phyloP scores from a whole-genome alignment of 1,140 invertebrate species.

The Drosophila malerkotliana region DNA sequence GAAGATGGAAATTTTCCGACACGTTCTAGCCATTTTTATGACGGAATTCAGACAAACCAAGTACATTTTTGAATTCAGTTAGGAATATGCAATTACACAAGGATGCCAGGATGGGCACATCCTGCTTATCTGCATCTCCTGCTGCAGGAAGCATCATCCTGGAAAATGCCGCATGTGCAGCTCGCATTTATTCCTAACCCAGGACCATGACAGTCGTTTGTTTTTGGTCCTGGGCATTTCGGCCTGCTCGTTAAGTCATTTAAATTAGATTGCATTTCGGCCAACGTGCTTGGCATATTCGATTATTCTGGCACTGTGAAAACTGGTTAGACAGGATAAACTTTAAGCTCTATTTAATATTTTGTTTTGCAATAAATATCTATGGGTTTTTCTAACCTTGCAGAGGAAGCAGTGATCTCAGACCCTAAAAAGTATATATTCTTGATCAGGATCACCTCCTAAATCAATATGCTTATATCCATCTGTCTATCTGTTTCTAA shows the following conservation, averaged over 20 bases:
- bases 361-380: background rate
- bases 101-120: slow-evolving; percentile 11
- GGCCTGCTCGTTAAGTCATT: slow-evolving; percentile 38
- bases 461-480: too few species aligned
- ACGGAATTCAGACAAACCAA: slow-evolving; percentile 6
- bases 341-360: background rate
- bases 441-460: too few species aligned
- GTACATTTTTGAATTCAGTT: slow-evolving; percentile 41
- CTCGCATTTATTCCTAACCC: slow-evolving; percentile 38
- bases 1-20: background rate
- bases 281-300: slow-evolving; percentile 49
- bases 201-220: slow-evolving; percentile 16
- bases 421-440: too few species aligned
- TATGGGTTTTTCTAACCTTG: background rate
- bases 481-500: too few species aligned
- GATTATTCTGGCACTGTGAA: slow-evolving; percentile 16
- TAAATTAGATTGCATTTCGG: slow-evolving; percentile 55
- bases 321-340: background rate
- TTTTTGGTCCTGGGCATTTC: slow-evolving; percentile 24
- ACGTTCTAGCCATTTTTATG: background rate
- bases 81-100: slow-evolving; percentile 16
- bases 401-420: too few species aligned
- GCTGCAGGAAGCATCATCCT: slow-evolving; percentile 17
- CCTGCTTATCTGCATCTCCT: slow-evolving; percentile 32
- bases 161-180: slow-evolving; percentile 39